A percentile compares a stretch with the other conserved stretches of the same genome.
These are phyloP conservation scores for Dendrolimus pini DNA, from an alignment of 2,888 invertebrate genomes.

Conservation along the genomic window DNA sequence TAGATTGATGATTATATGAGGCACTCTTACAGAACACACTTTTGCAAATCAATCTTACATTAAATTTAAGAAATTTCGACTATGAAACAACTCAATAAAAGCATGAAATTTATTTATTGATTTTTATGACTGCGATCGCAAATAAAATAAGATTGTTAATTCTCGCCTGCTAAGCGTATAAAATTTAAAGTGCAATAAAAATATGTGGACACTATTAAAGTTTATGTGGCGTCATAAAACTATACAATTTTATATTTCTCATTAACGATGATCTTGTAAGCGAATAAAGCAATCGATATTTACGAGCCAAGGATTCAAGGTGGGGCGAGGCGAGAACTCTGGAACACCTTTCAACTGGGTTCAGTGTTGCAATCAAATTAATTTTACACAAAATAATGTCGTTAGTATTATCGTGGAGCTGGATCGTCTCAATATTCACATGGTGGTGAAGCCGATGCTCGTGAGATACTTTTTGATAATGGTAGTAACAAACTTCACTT, in stretches of 20 bases:
- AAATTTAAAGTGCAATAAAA: not conserved
- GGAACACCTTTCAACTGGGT: conserved; percentile 13
- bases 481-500: no score
- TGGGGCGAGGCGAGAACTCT: conserved; percentile 12
- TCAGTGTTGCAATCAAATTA: not conserved
- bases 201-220: conserved; percentile 14
- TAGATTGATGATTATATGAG: no score
- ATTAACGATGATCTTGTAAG: conserved; percentile 35
- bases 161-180: not conserved
- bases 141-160: not conserved
- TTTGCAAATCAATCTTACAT: no score
- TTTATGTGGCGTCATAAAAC: conserved; percentile 24
- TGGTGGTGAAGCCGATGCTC: no score
- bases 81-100: not conserved
- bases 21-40: no score
- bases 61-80: no score
- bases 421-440: no score
- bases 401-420: no score
- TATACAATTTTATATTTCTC: conserved; percentile 25
- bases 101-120: not conserved
- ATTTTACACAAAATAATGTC: no score
- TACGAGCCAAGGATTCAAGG: conserved; percentile 39
- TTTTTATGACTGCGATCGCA: not conserved
- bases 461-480: no score
- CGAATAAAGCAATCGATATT: conserved; percentile 53